phyloP scores from a whole-genome alignment of 2,113 vertebrate genomes.

The Oenanthe oenanthe region DNA sequence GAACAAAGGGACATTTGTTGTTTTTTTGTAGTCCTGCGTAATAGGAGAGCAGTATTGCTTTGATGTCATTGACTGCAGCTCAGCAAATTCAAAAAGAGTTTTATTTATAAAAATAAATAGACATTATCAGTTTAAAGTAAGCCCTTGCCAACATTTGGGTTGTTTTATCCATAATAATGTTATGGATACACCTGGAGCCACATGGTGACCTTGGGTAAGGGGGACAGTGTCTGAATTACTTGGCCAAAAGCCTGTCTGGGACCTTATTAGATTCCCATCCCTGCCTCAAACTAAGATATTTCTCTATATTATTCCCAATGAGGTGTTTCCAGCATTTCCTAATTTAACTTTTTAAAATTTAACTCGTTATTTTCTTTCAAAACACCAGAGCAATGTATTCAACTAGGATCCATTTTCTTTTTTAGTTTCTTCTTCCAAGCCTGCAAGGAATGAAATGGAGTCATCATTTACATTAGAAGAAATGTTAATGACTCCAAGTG shows the following conservation, averaged over 20 bases:
- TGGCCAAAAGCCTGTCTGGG: neutral
- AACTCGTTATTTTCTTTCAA: neutral
- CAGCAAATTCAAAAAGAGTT: neutral
- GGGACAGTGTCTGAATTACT: neutral
- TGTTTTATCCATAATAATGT: neutral
- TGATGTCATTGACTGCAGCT: neutral
- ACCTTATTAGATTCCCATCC: neutral
- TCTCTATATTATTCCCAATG: neutral
- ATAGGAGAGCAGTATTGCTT: neutral
- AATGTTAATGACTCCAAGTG: neutral
- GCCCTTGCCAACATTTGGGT: neutral
- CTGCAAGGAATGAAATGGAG: neutral
- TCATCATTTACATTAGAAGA: neutral
- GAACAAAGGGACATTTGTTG: neutral
- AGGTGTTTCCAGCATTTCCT: neutral
- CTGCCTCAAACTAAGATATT: neutral
- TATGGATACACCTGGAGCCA: neutral
- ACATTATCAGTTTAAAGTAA: neutral
- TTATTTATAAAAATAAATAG: neutral
- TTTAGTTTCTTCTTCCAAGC: neutral
- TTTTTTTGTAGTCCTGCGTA: neutral
- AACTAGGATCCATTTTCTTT: neutral
- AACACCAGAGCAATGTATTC: neutral
- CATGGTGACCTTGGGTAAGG: neutral
- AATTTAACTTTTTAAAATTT: neutral